phyloP scores from a whole-genome alignment of 2,797 vertebrate genomes.

The Schizopygopsis pylzovi region DNA sequence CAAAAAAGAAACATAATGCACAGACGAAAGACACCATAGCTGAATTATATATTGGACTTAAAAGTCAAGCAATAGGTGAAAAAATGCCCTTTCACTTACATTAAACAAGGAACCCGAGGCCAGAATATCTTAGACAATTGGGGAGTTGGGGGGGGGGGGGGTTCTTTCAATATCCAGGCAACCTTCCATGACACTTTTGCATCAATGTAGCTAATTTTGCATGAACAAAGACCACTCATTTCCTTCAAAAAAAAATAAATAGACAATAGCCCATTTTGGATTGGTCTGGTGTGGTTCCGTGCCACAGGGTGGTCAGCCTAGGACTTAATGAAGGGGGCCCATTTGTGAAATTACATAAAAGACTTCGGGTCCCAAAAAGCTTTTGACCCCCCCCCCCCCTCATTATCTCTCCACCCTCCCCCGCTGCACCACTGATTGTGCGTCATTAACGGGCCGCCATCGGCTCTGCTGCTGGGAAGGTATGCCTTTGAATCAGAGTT shows the following conservation, averaged over 20 bases:
- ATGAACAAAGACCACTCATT: neutral
- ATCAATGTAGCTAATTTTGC: neutral
- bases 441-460: constrained; percentile 54
- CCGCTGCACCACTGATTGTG: constrained; percentile 53
- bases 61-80: neutral
- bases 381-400: constrained; percentile 61
- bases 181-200: neutral
- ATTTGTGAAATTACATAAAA: constrained; percentile 60
- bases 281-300: constrained; percentile 40
- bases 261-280: constrained; percentile 13
- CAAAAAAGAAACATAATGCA: neutral
- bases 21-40: neutral
- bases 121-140: neutral
- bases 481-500: constrained; percentile 62
- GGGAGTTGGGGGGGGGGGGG: no score
- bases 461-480: constrained; percentile 62
- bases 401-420: constrained; percentile 73
- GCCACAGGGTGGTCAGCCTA: constrained; percentile 35
- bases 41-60: neutral
- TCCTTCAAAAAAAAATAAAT: neutral
- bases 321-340: constrained; percentile 49
- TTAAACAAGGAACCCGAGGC: neutral
- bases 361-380: constrained; percentile 35
- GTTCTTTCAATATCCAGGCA: neutral
- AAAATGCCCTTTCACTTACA: neutral